phyloP scores from a whole-genome alignment of 2,888 invertebrate genomes.

The Eremobia ochroleuca region DNA sequence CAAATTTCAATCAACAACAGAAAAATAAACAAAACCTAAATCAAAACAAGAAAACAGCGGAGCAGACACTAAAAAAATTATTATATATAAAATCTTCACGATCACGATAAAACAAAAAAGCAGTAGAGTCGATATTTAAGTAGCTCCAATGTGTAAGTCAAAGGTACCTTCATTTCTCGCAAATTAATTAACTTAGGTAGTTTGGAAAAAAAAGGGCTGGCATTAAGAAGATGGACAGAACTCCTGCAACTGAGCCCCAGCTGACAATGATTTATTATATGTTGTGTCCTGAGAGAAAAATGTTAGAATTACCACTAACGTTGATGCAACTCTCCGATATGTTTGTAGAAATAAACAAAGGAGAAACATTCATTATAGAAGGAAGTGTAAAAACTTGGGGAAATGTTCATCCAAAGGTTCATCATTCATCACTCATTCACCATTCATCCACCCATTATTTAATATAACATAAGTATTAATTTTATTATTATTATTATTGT shows the following conservation, averaged over 20 bases:
- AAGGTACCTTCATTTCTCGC: conserved; percentile 46
- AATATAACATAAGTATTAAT: no score
- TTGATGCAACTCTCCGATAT: conserved; percentile 37
- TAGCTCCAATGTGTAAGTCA: conserved; percentile 38
- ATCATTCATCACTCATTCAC: no score
- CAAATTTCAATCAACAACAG: neutral
- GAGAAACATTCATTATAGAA: conserved; percentile 2
- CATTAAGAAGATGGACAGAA: conserved; percentile 75
- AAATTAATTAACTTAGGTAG: conserved; percentile 68
- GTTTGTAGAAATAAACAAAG: conserved; percentile 23
- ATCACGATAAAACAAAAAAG: conserved; percentile 16
- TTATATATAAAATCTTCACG: neutral
- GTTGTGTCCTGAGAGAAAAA: conserved; percentile 65
- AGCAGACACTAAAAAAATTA: conserved; percentile 17
- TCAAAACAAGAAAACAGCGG: conserved; percentile 7
- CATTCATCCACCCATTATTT: no score
- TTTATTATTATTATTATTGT: no score
- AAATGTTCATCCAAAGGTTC: neutral
- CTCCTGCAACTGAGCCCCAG: conserved; percentile 75
- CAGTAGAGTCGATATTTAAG: conserved; percentile 33
- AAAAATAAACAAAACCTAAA: neutral
- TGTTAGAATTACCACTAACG: conserved; percentile 55
- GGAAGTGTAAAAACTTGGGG: neutral
- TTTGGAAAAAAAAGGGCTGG: conserved; percentile 72
- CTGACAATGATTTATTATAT: conserved; percentile 77